Evolutionary conservation across 2,113 vertebrate species (phyloP), one percentile per base, ranked within the genome.

Genomic region (Agelaius tricolor): DNA sequence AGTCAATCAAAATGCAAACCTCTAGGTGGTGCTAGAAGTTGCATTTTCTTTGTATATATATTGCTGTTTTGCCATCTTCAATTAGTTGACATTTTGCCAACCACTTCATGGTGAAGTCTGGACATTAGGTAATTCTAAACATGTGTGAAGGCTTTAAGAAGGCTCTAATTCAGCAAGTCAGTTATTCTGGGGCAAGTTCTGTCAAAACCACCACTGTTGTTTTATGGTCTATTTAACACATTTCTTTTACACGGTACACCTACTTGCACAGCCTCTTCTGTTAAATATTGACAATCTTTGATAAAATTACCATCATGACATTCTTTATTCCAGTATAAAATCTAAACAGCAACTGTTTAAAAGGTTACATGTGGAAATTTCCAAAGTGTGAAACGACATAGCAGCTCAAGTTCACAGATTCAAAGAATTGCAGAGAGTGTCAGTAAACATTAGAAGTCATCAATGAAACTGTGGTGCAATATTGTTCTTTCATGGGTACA

Each of bases 1-100:
- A 85, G 67, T 20, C 89, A 62, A 93, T 43, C 27, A 77, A 96
- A 92, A 87, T 16, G 5, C 26, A 79, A 85, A 88, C 85, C 95
- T 75, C 69, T 92, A 93, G 91, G 61, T 95, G 87, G 93, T 87
- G 71, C 81, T 75, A 91, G 33, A 91, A 85, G 37, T 78, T 88
- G 15, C 17, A 87, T 94, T 91, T 92, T 82, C 84, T 89, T 46
- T 51, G 14, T 14, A 51, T 71, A 55, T 74, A 30, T 82, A 79
- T 92, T 88, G 37, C 21, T 49, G 5, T 37, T 95, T 69, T 4
- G 7, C 72, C 85, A 63, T 31, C 27, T 73, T 88, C 67, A 54
- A 28, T n/a, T n/a, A 84, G 13, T 27, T 65, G 12, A 83, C 37
- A 71, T 84, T 77, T 61, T 85, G 43, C 54, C 49, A 77, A 59